Percentiles rank a stretch among this genome's conserved stretches.
These are phyloP conservation scores for Chironomus striatipennis DNA, from an alignment of 1,140 invertebrate species.

Conservation along the genomic window DNA sequence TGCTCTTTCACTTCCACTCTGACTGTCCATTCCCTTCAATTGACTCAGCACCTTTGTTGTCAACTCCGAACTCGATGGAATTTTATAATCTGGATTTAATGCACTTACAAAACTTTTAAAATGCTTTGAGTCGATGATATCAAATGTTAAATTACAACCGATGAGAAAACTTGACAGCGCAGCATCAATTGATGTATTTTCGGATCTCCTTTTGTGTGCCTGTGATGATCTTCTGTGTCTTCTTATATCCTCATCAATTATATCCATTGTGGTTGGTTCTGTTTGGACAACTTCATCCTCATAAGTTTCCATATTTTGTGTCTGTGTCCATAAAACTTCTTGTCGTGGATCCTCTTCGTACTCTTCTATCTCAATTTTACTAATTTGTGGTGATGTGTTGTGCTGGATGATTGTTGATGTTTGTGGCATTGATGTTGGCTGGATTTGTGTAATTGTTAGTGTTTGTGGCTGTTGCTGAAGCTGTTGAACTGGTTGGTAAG, in stretches of 20 bases:
- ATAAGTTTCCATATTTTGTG: background rate
- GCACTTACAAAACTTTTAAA: background rate
- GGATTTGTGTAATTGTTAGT: background rate
- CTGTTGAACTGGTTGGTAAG: background rate
- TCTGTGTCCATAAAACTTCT: background rate
- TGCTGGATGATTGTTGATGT: background rate
- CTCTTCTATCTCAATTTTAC: background rate
- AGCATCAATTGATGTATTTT: background rate
- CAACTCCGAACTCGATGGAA: background rate
- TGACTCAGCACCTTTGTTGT: background rate
- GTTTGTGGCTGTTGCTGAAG: background rate
- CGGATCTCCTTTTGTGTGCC: background rate
- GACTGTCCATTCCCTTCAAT: background rate
- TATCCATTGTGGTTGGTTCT: background rate
- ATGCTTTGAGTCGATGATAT: background rate
- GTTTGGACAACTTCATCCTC: background rate
- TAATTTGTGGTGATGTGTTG: background rate
- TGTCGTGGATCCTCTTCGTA: background rate
- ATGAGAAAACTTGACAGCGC: background rate
- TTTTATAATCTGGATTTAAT: conserved; percentile 21
- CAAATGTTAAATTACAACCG: background rate
- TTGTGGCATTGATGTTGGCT: background rate
- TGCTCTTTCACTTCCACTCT: background rate
- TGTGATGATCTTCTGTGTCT: background rate
- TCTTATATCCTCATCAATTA: background rate